Base-by-base conservation (phyloP, 2,797 vertebrate species). In the Chaetophractus vellerosus region DNA sequence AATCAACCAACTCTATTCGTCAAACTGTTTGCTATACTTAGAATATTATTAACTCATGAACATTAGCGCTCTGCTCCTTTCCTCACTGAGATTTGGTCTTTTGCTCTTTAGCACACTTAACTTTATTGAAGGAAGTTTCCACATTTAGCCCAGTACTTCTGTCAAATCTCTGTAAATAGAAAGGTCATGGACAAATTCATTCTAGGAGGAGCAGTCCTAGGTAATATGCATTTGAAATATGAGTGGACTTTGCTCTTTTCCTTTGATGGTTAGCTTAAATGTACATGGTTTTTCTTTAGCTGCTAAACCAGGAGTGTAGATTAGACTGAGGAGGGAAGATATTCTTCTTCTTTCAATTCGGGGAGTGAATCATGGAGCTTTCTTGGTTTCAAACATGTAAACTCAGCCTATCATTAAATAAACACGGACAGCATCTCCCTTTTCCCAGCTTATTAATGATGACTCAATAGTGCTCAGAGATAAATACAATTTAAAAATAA, bases 11-110 rank as follows among this genome's bases (percentile, higher is more conserved):
- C 28, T 6, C 19, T 38, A 12, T 38, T 24, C 15, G 31, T 38
- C 63, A 76, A n/a, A 64, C 48, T 15, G 23, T 24, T 72, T 79
- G 5, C 11, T 64, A 28, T 31, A 28, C 9, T 64, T 64, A 28
- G 61, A 57, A 6, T 19, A 48, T 59, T 69, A 48, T 59, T 61
- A 74, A 33, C 6, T 61, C 18, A 68, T 31, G 31, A 10, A 61
- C 45, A 2, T 18, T 80, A 9, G 11, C 6, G 5, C 9, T 1
- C 0, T 48, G 31, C 1, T 0, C 50, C 0, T 0, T 74, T 48
- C 7, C 11, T 55, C 12, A 59, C 1, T 24, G 19, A 71, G 7
- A 18, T 33, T 63, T 79, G 50, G 14, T 78, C 3, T 5, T n/a
- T 59, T 68, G 63, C 5, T 8, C 79, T n/a, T 74, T 36, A 23